phyloP scores from a whole-genome alignment of 2,797 vertebrate species.

The Falco rusticolus region DNA sequence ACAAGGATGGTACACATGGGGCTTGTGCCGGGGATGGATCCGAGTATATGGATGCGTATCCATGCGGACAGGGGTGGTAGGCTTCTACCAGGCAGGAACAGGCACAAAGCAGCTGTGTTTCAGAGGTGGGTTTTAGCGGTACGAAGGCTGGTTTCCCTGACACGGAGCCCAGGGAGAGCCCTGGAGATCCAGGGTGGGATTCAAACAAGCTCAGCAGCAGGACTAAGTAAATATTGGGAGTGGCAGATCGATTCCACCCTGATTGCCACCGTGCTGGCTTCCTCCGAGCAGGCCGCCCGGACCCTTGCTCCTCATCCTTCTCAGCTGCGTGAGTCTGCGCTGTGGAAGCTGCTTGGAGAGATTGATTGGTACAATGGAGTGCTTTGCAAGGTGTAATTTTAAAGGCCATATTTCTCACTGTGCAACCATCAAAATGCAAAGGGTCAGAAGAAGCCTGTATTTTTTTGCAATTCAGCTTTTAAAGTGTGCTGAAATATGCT shows the following conservation, averaged over 20 bases:
- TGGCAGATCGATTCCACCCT: not conserved
- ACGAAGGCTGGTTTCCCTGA: not conserved
- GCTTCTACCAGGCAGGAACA: not conserved
- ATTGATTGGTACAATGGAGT: conserved; percentile 62
- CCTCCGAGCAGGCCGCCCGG: fast-evolving
- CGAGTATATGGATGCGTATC: not conserved
- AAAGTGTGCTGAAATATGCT: conserved; percentile 66
- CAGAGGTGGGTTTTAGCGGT: not conserved
- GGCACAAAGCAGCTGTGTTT: not conserved
- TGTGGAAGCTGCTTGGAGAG: not conserved
- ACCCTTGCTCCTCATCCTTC: not conserved
- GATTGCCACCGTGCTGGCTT: not conserved
- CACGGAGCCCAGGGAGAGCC: not conserved
- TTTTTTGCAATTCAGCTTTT: conserved; percentile 74
- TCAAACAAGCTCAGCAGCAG: not conserved
- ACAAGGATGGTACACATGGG: not conserved
- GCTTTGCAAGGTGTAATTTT: conserved; percentile 72
- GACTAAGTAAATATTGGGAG: not conserved
- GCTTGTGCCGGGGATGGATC: not conserved
- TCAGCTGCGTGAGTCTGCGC: not conserved
- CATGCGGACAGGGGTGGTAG: fast-evolving
- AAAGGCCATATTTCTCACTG: conserved; percentile 68
- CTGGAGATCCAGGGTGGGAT: not conserved
- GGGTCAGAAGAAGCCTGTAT: conserved; percentile 72
- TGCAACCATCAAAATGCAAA: conserved; percentile 75